Evolutionary conservation across 1,140 invertebrate genomes (phyloP), one percentile per base, ranked within the genome.

Genomic region (Frieseomelitta varia): DNA sequence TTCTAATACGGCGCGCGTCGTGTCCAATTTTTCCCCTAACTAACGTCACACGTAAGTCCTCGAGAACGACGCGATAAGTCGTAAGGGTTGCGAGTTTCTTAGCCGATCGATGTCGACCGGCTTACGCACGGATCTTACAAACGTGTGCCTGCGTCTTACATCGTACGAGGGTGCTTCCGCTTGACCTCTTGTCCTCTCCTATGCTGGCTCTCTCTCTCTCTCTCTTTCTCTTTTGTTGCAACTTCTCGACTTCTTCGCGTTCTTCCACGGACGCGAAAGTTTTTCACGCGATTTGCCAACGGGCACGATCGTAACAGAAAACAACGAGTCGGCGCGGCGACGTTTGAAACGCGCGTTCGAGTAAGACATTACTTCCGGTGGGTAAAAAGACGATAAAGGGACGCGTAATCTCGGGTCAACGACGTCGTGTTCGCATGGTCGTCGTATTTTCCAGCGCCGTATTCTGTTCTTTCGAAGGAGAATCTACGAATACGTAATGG

Each of bases 11-110:
- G 17, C 1, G 8, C 34, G 56, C 55, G 71, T 65, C 80, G 39
- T 61, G 34, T 74, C 51, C 72, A 27, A 30, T 74, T 39, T 68
- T 69, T 51, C 27, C 39, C 17, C 34, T 51, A 17, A 77, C 69
- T 56, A 34, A 39, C 17, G 34, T 34, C 34, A 15, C 17, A 88
- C 55, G 61, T 65, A 78, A 24, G 82, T 88, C 84, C 79, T 61
- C 76, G 85, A 14, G 12, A 30, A 39, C 30, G 58, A 24, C 67
- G 72, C 76, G 53, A 58, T 65, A 74, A 74, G 51, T 78, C 71
- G 77, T 75, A 88, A 58, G 86, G 86, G 79, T 88, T 88, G 55
- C 85, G 63, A 15, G 65, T 79, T 79, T 39, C 69, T 72, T 63
- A n/a, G 67, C 65, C 55, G 56, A 74, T 69, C 67, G 67, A 75